Conservation (phyloP, 2,888 invertebrate genomes). For the Minunthozetes semirufus region DNA sequence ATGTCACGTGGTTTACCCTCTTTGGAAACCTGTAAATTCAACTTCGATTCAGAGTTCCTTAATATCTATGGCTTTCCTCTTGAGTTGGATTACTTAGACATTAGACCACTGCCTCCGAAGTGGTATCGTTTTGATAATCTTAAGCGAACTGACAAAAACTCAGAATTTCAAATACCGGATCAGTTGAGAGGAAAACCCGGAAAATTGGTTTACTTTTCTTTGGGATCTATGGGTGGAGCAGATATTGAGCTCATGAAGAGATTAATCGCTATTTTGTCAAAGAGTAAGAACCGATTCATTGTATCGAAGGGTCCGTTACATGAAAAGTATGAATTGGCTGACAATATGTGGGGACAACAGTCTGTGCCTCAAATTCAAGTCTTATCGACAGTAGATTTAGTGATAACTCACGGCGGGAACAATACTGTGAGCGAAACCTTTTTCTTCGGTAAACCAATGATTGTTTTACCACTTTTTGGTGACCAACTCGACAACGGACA, state of each 20-base stretch:
- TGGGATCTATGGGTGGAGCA: conserved; percentile 32
- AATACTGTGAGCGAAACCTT: conserved; percentile 30
- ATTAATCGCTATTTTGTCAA: conserved; percentile 9
- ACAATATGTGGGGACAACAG: conserved; percentile 36
- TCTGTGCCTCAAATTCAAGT: conserved; percentile 32
- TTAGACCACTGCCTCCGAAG: not conserved
- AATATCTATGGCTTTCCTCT: conserved; percentile 7
- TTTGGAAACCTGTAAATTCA: not conserved
- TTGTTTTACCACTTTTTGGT: conserved; percentile 28
- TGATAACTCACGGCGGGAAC: conserved; percentile 37
- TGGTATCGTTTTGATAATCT: not conserved
- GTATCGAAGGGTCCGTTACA: conserved; percentile 30
- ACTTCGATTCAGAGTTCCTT: not conserved
- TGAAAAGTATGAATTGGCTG: conserved; percentile 32
- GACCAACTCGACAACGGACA: conserved; percentile 35
- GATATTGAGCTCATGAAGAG: conserved; percentile 32
- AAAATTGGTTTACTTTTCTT: conserved; percentile 34
- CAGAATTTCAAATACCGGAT: not conserved
- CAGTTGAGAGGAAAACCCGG: not conserved
- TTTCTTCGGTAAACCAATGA: conserved; percentile 25
- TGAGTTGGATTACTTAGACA: not conserved
- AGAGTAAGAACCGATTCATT: conserved; percentile 33
- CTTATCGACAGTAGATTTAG: conserved; percentile 32
- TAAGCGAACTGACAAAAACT: not conserved
- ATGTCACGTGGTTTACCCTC: not conserved